Base-by-base conservation (phyloP, 2,797 vertebrate species). In the Tinamus major region DNA sequence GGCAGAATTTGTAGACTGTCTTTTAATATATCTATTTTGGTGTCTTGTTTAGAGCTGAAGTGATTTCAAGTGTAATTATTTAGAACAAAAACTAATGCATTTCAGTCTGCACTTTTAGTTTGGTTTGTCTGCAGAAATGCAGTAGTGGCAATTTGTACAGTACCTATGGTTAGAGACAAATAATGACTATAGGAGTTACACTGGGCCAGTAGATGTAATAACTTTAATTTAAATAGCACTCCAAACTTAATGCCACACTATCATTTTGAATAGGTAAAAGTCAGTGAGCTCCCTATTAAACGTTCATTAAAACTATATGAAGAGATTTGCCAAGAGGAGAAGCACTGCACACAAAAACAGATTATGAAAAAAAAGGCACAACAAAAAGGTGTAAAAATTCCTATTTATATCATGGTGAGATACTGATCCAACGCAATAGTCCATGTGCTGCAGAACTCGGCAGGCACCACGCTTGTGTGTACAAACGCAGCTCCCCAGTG, bases 391-490 rank as follows among this genome's bases (percentile, higher is more conserved):
- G 98, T 98, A 99, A 99, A 99, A 99, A 97, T 97, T 97, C 97
- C 98, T 98, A 98, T 98, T 99, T 99, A 98, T 99, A 97, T 98
- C 98, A 98, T 98, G 99, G 98, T 81, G 94, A 98, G 98, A 98
- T 97, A 97, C 98, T 95, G 96, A 96, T 96, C 97, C 95, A 97
- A 98, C 98, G 98, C 98, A 97, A 98, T 97, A 98, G 96, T 97
- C 98, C 92, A 79, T 97, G 97, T 97, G 98, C 98, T 97, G 95
- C 89, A 37, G 97, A 96, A 94, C 1, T 78, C 96, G 98, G 98
- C 96, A 71, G 98, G 98, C 97, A 98, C 98, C 98, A 95, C 96
- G 98, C 98, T 97, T 5, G 64, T 97, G 96, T 93, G 44, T 96
- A 97, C 97, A 98, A 96, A 95, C 85, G 89, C 97, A 97, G 91